Conservation (phyloP, 2,113 vertebrate genomes). For the Gadus macrocephalus region DNA sequence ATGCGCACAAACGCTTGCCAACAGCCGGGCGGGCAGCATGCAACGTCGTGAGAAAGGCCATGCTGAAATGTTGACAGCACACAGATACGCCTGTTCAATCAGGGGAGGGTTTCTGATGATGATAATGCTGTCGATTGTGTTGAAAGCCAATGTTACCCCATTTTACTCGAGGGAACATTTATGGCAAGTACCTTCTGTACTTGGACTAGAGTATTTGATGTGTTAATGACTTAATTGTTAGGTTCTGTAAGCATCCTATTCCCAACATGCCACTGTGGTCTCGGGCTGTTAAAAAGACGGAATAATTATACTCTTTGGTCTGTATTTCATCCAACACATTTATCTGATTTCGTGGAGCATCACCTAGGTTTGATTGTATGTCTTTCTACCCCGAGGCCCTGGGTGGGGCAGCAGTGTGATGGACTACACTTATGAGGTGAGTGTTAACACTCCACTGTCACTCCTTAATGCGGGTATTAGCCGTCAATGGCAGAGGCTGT, state of each 20-base stretch:
- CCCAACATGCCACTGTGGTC: neutral
- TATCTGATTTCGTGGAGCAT: slow-evolving; percentile 2
- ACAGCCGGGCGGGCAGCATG: neutral
- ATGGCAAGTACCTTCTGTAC: no score
- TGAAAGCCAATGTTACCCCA: no score
- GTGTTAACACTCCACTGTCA: slow-evolving; percentile 41
- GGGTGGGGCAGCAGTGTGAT: neutral
- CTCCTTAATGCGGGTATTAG: slow-evolving; percentile 44
- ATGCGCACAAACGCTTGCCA: neutral
- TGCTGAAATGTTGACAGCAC: neutral
- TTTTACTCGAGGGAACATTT: no score
- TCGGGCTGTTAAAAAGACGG: slow-evolving; percentile 19
- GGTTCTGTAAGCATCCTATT: no score
- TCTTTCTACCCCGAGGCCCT: slow-evolving; percentile 19
- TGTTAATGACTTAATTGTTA: no score
- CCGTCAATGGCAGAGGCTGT: slow-evolving; percentile 36
- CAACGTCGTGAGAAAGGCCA: neutral
- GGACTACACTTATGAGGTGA: slow-evolving; percentile 25
- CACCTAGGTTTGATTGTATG: slow-evolving; percentile 6
- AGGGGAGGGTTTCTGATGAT: no score
- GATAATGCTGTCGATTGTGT: no score
- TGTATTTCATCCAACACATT: slow-evolving; percentile 6
- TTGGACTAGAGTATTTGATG: no score
- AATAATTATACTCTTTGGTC: neutral
- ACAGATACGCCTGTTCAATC: neutral